phyloP scores from a whole-genome alignment of 2,797 vertebrate genomes.

The Austrolebias charrua region DNA sequence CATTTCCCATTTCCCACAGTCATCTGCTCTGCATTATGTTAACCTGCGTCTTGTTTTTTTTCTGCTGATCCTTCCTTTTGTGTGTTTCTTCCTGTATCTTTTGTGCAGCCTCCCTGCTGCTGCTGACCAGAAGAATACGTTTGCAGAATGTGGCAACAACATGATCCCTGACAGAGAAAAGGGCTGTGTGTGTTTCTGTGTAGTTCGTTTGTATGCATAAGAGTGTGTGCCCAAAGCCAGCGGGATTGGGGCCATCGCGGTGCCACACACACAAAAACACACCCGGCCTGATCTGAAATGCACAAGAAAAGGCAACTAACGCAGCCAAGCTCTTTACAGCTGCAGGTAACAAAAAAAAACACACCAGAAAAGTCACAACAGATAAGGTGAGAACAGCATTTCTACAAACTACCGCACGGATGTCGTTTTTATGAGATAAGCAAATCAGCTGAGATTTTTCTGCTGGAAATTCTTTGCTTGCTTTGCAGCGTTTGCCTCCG shows the following conservation, averaged over 20 bases:
- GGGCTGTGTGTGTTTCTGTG: constrained; percentile 26
- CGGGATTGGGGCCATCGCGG: constrained; percentile 25
- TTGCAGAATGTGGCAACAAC: constrained; percentile 42
- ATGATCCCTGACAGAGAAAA: constrained; percentile 47
- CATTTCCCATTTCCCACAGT: neutral
- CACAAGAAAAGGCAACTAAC: constrained; percentile 40
- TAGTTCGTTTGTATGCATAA: constrained; percentile 52
- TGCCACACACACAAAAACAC: neutral
- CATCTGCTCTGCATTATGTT: neutral
- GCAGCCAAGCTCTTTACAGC: constrained; percentile 39
- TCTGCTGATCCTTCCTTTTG: constrained; percentile 28
- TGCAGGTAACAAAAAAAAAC: constrained; percentile 27
- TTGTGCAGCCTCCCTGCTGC: constrained; percentile 44
- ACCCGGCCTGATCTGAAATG: constrained; percentile 51
- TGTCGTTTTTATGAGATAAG: neutral
- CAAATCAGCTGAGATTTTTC: neutral
- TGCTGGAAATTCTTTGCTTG: constrained; percentile 6
- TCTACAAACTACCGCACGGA: neutral
- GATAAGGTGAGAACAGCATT: constrained; percentile 12
- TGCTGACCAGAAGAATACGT: constrained; percentile 64
- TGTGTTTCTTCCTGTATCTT: constrained; percentile 19
- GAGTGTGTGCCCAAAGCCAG: constrained; percentile 43
- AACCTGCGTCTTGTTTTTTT: constrained; percentile 22
- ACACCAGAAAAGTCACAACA: constrained; percentile 20
- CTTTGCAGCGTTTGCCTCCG: neutral